Evolutionary conservation across 1,140 invertebrate genomes (phyloP).

Genomic region (Papilio aristodemus): DNA sequence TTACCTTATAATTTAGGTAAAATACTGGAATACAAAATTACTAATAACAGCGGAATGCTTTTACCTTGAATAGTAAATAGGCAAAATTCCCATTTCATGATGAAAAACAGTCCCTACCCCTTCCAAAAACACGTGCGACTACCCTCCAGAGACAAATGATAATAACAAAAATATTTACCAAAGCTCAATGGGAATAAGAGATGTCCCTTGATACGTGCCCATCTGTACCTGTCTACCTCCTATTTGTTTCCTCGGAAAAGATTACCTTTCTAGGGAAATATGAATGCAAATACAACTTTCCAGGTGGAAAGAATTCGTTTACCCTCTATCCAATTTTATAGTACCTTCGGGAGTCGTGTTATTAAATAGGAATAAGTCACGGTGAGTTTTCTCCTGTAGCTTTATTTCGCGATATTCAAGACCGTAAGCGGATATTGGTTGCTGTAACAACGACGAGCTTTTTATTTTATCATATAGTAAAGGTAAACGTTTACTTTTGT

Average conservation of each 20-base stretch:
- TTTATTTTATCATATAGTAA: constrained; percentile 38
- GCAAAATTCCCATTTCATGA: constrained; percentile 50
- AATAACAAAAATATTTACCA: constrained; percentile 77
- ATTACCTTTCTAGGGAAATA: constrained; percentile 60
- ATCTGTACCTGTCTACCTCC: constrained; percentile 73
- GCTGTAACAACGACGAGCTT: constrained; percentile 48
- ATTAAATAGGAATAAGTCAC: constrained; percentile 61
- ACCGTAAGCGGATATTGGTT: constrained; percentile 29
- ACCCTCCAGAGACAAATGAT: constrained; percentile 43
- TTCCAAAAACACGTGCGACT: constrained; percentile 41
- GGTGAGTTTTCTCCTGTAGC: constrained; percentile 9
- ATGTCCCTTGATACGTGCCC: constrained; percentile 74
- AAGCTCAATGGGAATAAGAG: constrained; percentile 70
- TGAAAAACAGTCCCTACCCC: constrained; percentile 41
- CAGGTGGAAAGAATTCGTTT: constrained; percentile 46
- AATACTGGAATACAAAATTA: constrained; percentile 4
- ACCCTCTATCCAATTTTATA: constrained; percentile 48
- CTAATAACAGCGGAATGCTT: constrained; percentile 25
- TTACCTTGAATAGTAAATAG: constrained; percentile 52
- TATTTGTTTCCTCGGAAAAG: constrained; percentile 69
- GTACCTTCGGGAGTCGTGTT: constrained; percentile 62
- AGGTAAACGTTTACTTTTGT: constrained; percentile 6
- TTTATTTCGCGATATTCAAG: constrained; percentile 28
- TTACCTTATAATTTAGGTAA: not conserved
- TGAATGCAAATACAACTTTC: constrained; percentile 73